Percentiles rank a stretch among this genome's conserved stretches.
Conservation (phyloP, 2,888 invertebrate genomes). For the Melolontha melolontha region DNA sequence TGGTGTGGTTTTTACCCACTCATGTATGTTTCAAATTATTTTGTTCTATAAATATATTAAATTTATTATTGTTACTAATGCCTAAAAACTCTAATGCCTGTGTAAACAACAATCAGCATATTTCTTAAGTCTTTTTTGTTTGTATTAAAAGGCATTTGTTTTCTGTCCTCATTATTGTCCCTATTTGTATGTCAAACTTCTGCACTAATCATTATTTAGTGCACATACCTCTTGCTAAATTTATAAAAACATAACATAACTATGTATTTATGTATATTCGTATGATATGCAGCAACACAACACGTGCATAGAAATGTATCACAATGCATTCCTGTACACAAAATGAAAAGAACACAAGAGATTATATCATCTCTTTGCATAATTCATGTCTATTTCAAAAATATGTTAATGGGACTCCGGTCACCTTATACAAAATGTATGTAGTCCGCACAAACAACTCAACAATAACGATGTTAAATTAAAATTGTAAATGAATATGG, state of each 20-base stretch:
- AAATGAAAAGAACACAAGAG: slow-evolving; percentile 25
- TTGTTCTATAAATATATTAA: no score
- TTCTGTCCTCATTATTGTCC: no score
- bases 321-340: slow-evolving; percentile 1
- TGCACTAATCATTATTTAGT: no score
- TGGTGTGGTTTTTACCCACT: no score
- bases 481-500: slow-evolving; percentile 38
- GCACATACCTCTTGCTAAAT: background rate
- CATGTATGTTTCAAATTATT: no score
- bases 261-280: background rate
- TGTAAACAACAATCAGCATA: no score
- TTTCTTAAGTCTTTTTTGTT: no score
- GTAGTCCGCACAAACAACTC: slow-evolving; percentile 36
- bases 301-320: slow-evolving; percentile 6
- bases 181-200: no score
- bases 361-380: slow-evolving; percentile 38
- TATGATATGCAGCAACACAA: slow-evolving; percentile 1
- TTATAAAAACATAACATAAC: background rate
- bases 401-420: slow-evolving; percentile 38
- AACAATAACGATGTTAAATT: slow-evolving; percentile 40
- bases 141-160: no score
- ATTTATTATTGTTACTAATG: no score
- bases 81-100: no score
- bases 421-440: slow-evolving; percentile 37
- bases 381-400: slow-evolving; percentile 41